Base-by-base conservation (phyloP, 2,113 vertebrate species). In the Thunnus maccoyii region DNA sequence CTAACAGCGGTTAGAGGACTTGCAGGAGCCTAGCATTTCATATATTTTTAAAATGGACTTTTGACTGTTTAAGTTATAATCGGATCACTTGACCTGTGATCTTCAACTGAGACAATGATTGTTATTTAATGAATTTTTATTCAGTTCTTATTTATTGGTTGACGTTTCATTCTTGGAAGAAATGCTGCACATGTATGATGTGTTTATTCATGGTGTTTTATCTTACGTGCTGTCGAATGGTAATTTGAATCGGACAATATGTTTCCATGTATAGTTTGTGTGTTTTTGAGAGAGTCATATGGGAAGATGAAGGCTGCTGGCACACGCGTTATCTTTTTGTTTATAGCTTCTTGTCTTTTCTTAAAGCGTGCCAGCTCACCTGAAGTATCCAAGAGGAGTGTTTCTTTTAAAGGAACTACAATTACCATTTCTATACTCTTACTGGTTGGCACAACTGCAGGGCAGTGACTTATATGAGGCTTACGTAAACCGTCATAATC, bases 101-200 rank as follows among this genome's bases (percentile, higher is more conserved):
- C 79, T 51, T 25, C 72, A 78, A 82, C 71, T 48, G 72, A 93
- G 90, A 92, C 88, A 80, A 86, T 92, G 92, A 94, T 93, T 94
- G 91, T 94, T 94, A 92, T 94, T 94, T 91, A 91, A 90, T 88
- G 18, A 32, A n/a, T 90, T 91, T 90, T 82, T 70, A 76, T 83
- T 90, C 22, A 36, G 72, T 86, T 90, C 62, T 90, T 89, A 92
- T 94, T 92, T 94, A 93, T 93, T 93, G 85, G 77, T 91, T 89
- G 57, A 76, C 6, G 36, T 91, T 89, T 91, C 52, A 20, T 83
- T 82, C 60, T 80, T 1, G 78, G 76, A 86, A 86, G 83, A 86
- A 83, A 88, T 87, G 90, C 91, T 94, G 89, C 91, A 90, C 93
- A 90, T 73, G 80, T 87, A 72, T 64, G 76, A 75, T 10, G 89